Percentiles rank a stretch among this genome's conserved stretches.
Conservation (phyloP, 1,140 invertebrate genomes). For the Euborellia annulipes region DNA sequence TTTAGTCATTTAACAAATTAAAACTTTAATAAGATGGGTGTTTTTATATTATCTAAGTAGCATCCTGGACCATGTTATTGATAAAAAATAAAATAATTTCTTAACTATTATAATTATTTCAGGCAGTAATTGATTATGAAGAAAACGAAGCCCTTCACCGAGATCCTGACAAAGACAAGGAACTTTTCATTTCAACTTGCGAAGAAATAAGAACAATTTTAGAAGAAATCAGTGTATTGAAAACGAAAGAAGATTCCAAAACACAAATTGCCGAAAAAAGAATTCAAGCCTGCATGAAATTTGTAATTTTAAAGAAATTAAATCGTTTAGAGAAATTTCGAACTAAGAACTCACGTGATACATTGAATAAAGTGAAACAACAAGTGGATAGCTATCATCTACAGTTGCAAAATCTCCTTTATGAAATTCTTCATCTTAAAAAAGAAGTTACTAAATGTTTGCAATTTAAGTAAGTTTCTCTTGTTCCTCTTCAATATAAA, state of each 20-base stretch:
- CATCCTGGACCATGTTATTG: too few species aligned
- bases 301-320: conserved; percentile 71
- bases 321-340: conserved; percentile 81
- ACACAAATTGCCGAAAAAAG: conserved; percentile 45
- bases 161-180: conserved; percentile 45
- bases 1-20: too few species aligned
- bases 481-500: conserved; percentile 5
- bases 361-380: conserved; percentile 59
- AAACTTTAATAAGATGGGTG: too few species aligned
- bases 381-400: conserved; percentile 80
- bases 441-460: conserved; percentile 88
- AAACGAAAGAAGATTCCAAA: conserved; percentile 37
- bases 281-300: conserved; percentile 51
- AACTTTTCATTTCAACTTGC: conserved; percentile 49
- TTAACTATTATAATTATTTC: conserved; percentile 16
- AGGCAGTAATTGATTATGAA: conserved; percentile 51
- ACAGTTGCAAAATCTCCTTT: conserved; percentile 85
- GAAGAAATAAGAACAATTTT: conserved; percentile 46
- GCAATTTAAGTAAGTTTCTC: conserved; percentile 66
- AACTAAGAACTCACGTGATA: conserved; percentile 64
- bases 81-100: neutral
- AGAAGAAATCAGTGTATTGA: conserved; percentile 45
- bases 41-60: too few species aligned
- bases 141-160: conserved; percentile 51
- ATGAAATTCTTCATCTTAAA: conserved; percentile 84